These are phyloP conservation scores for Stichodactyla mertensii DNA, from an alignment of 64 coral and sea anemone genomes.

Conservation along the genomic window DNA sequence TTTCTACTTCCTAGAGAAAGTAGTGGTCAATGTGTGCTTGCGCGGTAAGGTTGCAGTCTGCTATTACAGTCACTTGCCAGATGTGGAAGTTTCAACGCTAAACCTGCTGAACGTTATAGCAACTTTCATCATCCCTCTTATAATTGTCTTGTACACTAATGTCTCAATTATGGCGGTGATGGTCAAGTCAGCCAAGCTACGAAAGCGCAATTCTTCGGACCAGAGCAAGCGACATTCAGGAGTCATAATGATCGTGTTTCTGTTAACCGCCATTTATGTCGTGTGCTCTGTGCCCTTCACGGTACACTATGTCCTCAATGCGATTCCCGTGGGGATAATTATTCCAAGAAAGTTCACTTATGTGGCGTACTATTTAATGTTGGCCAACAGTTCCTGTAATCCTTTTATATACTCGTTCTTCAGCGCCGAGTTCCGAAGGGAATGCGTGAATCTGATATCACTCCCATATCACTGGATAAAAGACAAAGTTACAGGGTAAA, in stretches of 20 bases:
- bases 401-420: conserved; percentile 91
- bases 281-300: conserved; percentile 72
- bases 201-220: conserved; percentile 4
- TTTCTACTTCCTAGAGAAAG: conserved; percentile 64
- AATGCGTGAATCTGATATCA: conserved; percentile 18
- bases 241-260: conserved; percentile 63
- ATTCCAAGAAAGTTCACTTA: conserved; percentile 40
- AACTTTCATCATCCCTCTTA: conserved; percentile 73
- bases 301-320: conserved; percentile 40
- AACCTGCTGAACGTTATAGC: conserved; percentile 50
- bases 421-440: conserved; percentile 70
- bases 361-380: conserved; percentile 82
- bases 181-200: conserved; percentile 31
- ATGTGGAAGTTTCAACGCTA: conserved; percentile 45
- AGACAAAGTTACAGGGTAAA: background rate
- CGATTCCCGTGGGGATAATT: conserved; percentile 2
- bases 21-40: conserved; percentile 37
- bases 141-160: conserved; percentile 57
- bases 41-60: conserved; percentile 48
- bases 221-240: conserved; percentile 27
- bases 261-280: conserved; percentile 73
- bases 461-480: conserved; percentile 9
- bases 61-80: conserved; percentile 41
- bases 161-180: conserved; percentile 52
- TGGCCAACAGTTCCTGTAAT: conserved; percentile 82